Conservation (phyloP, 2,113 vertebrate genomes). For the Pollimyrus isidori region DNA sequence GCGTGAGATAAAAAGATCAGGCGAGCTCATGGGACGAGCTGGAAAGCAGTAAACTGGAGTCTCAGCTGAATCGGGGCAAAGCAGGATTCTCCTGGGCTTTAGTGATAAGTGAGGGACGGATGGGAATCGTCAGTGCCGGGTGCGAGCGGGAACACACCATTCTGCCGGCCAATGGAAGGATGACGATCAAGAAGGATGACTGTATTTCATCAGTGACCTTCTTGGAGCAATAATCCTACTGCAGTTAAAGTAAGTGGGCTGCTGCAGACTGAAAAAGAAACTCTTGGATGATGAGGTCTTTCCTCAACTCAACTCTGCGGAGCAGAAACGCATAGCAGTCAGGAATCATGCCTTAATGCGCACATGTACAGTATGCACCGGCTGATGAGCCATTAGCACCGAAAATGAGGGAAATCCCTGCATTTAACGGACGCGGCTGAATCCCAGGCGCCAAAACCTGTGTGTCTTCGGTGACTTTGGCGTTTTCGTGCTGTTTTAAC, state of each 20-base stretch:
- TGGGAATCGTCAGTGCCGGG: background rate
- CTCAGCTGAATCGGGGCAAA: background rate
- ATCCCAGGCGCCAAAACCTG: background rate
- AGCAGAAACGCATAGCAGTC: background rate
- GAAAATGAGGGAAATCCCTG: background rate
- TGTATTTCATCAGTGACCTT: background rate
- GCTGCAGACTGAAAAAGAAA: background rate
- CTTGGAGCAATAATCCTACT: background rate
- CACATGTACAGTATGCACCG: background rate
- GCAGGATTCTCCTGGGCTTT: background rate
- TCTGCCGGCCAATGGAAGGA: background rate
- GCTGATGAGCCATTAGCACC: background rate
- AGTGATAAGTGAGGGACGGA: background rate
- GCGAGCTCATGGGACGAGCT: background rate
- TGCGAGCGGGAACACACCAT: background rate
- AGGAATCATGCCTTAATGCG: background rate
- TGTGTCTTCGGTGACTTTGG: conserved; percentile 8
- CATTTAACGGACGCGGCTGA: conserved; percentile 3
- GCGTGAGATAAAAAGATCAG: background rate
- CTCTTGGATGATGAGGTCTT: background rate
- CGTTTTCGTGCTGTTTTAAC: conserved; percentile 20
- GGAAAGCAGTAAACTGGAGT: background rate
- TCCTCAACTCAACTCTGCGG: background rate
- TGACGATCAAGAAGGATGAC: background rate
- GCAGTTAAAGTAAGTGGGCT: background rate